Evolutionary conservation across 2,888 invertebrate genomes (phyloP), one percentile per base, ranked within the genome.

Genomic region (Synergus gifuensis): DNA sequence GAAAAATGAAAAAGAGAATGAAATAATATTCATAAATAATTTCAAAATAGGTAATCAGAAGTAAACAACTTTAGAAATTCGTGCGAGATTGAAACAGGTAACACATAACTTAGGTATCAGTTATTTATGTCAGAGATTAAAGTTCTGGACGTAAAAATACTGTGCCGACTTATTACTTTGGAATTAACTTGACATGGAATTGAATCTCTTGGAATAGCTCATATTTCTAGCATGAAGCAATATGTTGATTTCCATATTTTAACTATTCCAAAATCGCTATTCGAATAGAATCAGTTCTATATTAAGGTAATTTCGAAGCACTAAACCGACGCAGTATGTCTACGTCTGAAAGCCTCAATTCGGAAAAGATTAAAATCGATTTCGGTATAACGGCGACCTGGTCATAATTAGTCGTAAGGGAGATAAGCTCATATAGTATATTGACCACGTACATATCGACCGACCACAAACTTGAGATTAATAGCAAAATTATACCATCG

Each of bases 401-500:
- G 83, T 83, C 83, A 87, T 88, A 88, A 88, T 88, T 88, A 86
- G 87, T 84, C 84, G 80, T 80, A 76, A 81, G 79, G 60, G 73
- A 81, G 81, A 81, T 82, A 81, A 82, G 78, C 79, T 79, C 79
- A 58, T 82, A 81, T 83, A 81, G 73, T 54, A 60, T 76, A 78
- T 69, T 80, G 78, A 42, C 60, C 46, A 54, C 42, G 46, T 67
- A 67, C 78, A 76, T 67, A 44, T 76, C 36, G 76, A 18, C 76
- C 58, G 78, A 80, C 81, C 84, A 83, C 84, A 86, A 83, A 87
- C 83, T 84, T 78, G 85, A 88, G 89, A 90, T 90, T 90, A 88
- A 91, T 90, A 87, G 89, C 86, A 81, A 87, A 89, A 90, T 91
- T 90, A 90, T 91, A 87, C 90, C 86, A 87, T 87, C 85, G 85